Base-by-base conservation (phyloP, 2,888 invertebrate species). In the Danaus chrysippus region DNA sequence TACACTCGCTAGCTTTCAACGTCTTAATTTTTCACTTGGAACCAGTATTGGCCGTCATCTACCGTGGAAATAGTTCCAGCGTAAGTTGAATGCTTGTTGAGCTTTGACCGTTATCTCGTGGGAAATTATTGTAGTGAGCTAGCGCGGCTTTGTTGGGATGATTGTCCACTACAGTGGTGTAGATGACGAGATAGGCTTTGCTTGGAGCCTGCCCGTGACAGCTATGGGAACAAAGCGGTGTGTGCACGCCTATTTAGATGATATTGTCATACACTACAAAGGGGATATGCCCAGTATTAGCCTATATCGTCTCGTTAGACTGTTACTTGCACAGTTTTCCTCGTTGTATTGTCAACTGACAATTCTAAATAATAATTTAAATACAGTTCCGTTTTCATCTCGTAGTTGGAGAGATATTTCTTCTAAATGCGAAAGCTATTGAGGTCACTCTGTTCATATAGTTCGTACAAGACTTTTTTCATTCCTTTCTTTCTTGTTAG, bases 141-240 rank as follows among this genome's bases (percentile, higher is more conserved):
- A 83, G 84, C 79, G 79, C 83, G 80, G 84, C 89, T 90, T 91
- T 91, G 90, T 90, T 91, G 88, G 85, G 88, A 84, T 85, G 88
- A 89, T 87, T 90, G 90, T 91, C 89, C 90, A 88, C 88, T 77
- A 79, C 83, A 81, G 83, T 82, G 82, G 83, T 82, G 85, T 86
- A 90, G 90, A 90, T 90, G 86, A 74, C 76, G 77, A 84, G 90
- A 90, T 91, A 91, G 81, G 78, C 82, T 49, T 17, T 73, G 79
- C 75, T 76, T 76, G 75, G 77, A 70, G 73, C 68, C 64, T 74
- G 77, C 79, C 75, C 77, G 81, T 87, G 88, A 90, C 88, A 89
- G 87, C 83, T 83, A 84, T 89, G 90, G 90, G 90, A 91, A 90
- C 79, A 75, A 72, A 76, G 76, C 80, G 81, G 81, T 80, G 80